phyloP scores from a whole-genome alignment of 2,888 invertebrate genomes.

The Tolmerus cingulatus region DNA sequence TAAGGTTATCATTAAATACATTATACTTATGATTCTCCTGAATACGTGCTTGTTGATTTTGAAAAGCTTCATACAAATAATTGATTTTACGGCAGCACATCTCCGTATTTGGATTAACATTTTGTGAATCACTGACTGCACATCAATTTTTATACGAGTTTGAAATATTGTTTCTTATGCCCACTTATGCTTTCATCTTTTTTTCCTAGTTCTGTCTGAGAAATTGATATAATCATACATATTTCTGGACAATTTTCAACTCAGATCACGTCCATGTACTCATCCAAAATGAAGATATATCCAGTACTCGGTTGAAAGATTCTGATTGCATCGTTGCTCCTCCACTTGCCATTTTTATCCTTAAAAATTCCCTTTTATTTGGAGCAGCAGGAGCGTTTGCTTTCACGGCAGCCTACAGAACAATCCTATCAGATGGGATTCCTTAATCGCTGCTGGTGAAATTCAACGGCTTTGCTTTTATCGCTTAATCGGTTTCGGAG shows the following conservation, averaged over 20 bases:
- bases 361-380: not conserved
- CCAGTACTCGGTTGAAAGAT: not conserved
- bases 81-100: no score
- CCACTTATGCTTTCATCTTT: no score
- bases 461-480: constrained; percentile 22
- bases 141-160: no score
- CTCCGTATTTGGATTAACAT: no score
- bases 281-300: constrained; percentile 9
- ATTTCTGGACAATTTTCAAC: not conserved
- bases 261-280: constrained; percentile 26
- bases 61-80: no score
- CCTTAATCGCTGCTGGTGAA: not conserved
- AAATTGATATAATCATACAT: not conserved
- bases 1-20: no score
- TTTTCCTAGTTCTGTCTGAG: not conserved
- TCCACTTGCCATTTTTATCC: not conserved
- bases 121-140: no score
- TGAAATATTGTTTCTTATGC: no score
- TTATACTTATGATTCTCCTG: no score
- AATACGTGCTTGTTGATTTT: no score
- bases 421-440: constrained; percentile 33
- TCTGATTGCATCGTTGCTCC: not conserved
- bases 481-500: constrained; percentile 30
- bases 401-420: not conserved
- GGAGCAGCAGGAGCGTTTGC: not conserved